Evolutionary conservation across 2,888 invertebrate species (phyloP).

Genomic region (Thera obeliscata): DNA sequence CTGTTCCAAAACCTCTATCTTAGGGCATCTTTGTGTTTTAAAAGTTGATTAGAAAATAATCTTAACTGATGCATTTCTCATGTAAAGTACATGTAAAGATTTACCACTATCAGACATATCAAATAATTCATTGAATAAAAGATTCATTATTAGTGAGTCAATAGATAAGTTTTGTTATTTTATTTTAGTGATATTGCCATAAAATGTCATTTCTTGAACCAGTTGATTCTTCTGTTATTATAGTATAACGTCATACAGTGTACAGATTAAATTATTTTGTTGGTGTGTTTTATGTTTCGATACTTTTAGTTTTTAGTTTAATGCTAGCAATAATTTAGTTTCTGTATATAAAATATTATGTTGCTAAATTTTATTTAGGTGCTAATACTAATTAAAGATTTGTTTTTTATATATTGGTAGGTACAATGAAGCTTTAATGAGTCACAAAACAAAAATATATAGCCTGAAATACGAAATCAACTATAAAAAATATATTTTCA

Average conservation of each 20-base stretch:
- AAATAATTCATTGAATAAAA: constrained; percentile 27
- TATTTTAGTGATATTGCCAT: constrained; percentile 69
- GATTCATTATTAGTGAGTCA: constrained; percentile 32
- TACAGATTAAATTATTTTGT: constrained; percentile 81
- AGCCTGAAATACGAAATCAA: constrained; percentile 1
- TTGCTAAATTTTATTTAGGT: constrained; percentile 79
- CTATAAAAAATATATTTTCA: constrained; percentile 47
- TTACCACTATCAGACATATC: constrained; percentile 42
- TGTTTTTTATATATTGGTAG: constrained; percentile 49
- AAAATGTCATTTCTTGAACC: constrained; percentile 57
- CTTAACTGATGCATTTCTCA: constrained; percentile 40
- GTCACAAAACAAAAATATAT: constrained; percentile 65
- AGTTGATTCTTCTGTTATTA: constrained; percentile 59
- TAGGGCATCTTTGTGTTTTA: constrained; percentile 11
- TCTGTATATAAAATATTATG: constrained; percentile 76
- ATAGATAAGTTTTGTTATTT: constrained; percentile 37
- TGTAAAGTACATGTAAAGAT: constrained; percentile 22
- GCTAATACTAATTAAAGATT: constrained; percentile 59
- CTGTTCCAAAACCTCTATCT: background rate
- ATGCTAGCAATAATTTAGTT: constrained; percentile 71
- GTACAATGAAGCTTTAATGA: constrained; percentile 60
- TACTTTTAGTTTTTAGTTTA: constrained; percentile 71
- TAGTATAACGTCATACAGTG: constrained; percentile 62
- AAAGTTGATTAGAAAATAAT: constrained; percentile 28
- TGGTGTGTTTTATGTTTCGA: constrained; percentile 71